Percentiles rank a stretch among this genome's conserved stretches.
Evolutionary conservation across 2,888 invertebrate species (phyloP).

Genomic region (Buathra laborator): DNA sequence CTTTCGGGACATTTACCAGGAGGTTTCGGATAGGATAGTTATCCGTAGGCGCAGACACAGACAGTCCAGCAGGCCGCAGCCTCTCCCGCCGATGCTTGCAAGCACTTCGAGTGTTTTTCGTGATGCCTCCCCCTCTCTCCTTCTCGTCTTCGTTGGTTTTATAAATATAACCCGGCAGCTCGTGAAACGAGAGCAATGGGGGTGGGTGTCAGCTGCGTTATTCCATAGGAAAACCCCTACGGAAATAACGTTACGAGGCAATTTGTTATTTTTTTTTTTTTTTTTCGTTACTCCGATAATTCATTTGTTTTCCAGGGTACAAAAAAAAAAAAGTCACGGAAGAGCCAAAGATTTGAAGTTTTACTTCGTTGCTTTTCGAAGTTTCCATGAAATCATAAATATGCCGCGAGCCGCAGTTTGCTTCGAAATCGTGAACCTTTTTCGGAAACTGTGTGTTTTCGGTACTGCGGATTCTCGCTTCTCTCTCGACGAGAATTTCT

Average conservation of each 20-base stretch:
- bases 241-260: conserved; percentile 56
- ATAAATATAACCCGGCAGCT: conserved; percentile 60
- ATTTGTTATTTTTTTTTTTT: background rate
- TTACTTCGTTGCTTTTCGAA: background rate
- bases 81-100: background rate
- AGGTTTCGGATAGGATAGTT: conserved; percentile 43
- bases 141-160: conserved; percentile 38
- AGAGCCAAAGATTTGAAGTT: background rate
- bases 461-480: conserved; percentile 28
- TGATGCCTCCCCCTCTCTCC: background rate
- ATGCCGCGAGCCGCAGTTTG: too few relatives aligned
- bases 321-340: too few relatives aligned
- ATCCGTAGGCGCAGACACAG: conserved; percentile 46
- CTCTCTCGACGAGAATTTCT: conserved; percentile 47
- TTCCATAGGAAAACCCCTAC: conserved; percentile 36
- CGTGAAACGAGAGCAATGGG: conserved; percentile 37
- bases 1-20: conserved; percentile 58
- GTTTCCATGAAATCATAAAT: background rate
- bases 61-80: conserved; percentile 36
- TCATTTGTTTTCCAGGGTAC: background rate
- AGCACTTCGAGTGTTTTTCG: conserved; percentile 47
- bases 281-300: background rate
- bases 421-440: conserved; percentile 49
- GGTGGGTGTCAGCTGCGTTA: conserved; percentile 53
- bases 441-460: conserved; percentile 29